phyloP scores from a whole-genome alignment of 2,797 vertebrate species.

The Capromys pilorides region DNA sequence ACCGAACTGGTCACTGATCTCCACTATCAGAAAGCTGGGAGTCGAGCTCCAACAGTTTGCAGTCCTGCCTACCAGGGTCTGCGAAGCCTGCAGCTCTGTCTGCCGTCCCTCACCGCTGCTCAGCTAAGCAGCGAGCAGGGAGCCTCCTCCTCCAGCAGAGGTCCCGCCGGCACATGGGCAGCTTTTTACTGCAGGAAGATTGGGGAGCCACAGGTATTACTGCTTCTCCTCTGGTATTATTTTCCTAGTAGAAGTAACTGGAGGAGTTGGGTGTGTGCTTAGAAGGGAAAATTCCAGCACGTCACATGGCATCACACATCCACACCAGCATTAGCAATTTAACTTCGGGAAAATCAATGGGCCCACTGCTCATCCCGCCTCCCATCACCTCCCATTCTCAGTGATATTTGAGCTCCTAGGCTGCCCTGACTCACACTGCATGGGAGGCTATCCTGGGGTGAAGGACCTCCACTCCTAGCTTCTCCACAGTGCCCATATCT shows the following conservation, averaged over 20 bases:
- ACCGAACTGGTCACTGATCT: too few relatives aligned
- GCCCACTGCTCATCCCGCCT: background rate
- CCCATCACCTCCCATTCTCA: background rate
- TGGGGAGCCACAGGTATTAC: background rate
- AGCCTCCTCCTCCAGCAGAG: background rate
- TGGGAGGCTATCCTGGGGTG: background rate
- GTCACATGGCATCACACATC: background rate
- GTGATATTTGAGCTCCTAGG: background rate
- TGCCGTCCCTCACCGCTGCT: background rate
- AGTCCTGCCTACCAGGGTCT: background rate
- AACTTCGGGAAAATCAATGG: background rate
- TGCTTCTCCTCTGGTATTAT: background rate
- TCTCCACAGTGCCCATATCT: background rate
- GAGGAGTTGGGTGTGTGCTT: background rate
- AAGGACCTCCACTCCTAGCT: background rate
- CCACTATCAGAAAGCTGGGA: background rate
- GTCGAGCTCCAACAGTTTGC: background rate
- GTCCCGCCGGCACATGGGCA: background rate
- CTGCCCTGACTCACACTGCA: background rate
- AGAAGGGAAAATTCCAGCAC: constrained; percentile 55
- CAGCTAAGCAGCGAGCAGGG: background rate
- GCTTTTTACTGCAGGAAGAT: background rate
- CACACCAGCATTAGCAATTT: background rate
- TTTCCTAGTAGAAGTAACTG: background rate
- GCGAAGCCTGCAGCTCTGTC: background rate